phyloP scores from a whole-genome alignment of 2,888 invertebrate species.

The Capitulum mitella region DNA sequence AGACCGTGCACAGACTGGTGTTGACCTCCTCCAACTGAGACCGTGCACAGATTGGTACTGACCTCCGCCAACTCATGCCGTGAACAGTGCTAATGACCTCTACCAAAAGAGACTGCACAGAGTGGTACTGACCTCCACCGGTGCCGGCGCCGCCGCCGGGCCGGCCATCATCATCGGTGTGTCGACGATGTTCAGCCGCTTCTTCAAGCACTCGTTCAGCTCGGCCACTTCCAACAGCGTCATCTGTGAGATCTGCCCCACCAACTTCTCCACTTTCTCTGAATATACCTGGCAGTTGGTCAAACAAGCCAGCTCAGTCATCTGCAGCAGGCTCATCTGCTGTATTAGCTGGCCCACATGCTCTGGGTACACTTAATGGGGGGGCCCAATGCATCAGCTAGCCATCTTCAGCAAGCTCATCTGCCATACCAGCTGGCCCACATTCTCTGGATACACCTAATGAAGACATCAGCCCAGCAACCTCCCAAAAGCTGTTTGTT shows the following conservation, averaged over 20 bases:
- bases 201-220: slow-evolving; percentile 77
- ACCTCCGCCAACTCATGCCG: too few species aligned
- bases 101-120: too few species aligned
- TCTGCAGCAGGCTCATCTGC: too few species aligned
- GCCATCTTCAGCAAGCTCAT: too few species aligned
- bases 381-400: too few species aligned
- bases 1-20: too few species aligned
- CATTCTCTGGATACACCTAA: too few species aligned
- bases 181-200: slow-evolving; percentile 81
- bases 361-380: slow-evolving; percentile 56
- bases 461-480: neutral
- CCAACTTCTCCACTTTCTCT: slow-evolving; percentile 80
- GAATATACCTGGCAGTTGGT: slow-evolving; percentile 54
- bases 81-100: too few species aligned
- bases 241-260: slow-evolving; percentile 73
- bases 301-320: neutral
- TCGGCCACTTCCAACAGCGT: slow-evolving; percentile 92
- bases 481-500: neutral
- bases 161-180: slow-evolving; percentile 80
- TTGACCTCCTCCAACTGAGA: too few species aligned
- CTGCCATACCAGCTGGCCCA: too few species aligned
- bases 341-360: neutral
- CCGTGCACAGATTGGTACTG: too few species aligned
- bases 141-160: slow-evolving; percentile 51
- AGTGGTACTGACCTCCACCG: slow-evolving; percentile 41